Evolutionary conservation across 1,140 invertebrate species (phyloP).

Genomic region (Habropoda laboriosa): DNA sequence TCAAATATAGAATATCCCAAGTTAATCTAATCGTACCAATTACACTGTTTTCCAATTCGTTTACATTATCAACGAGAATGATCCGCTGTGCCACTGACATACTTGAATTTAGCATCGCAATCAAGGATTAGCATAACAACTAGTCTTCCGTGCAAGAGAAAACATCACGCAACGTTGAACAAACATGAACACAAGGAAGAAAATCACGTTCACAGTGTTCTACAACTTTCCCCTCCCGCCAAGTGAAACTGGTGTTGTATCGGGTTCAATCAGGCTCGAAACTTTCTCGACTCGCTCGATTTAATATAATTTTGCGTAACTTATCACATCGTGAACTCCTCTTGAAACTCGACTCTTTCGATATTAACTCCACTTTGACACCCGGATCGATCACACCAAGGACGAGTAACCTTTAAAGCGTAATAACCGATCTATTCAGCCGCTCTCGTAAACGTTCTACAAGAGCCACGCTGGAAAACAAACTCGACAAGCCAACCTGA

Average conservation of each 20-base stretch:
- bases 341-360: background rate
- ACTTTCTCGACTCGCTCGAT: background rate
- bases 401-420: too few species aligned
- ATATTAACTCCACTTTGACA: background rate
- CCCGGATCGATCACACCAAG: too few species aligned
- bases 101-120: conserved; percentile 1
- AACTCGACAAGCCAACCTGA: too few species aligned
- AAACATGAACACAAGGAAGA: conserved; percentile 4
- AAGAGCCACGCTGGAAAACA: background rate
- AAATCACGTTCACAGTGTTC: background rate
- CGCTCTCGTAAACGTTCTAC: too few species aligned
- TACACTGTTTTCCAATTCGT: too few species aligned
- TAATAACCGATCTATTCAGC: too few species aligned
- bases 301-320: background rate
- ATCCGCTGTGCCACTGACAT: background rate
- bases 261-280: background rate
- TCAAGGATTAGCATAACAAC: conserved; percentile 6
- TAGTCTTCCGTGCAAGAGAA: conserved; percentile 3
- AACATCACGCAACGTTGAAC: background rate
- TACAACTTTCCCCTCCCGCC: background rate
- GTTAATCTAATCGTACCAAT: too few species aligned
- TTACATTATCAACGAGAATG: too few species aligned
- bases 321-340: background rate
- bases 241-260: too few species aligned
- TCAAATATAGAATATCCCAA: too few species aligned